These are phyloP conservation scores for Eublepharis macularius DNA, from an alignment of 2,113 vertebrate species.

Conservation along the genomic window DNA sequence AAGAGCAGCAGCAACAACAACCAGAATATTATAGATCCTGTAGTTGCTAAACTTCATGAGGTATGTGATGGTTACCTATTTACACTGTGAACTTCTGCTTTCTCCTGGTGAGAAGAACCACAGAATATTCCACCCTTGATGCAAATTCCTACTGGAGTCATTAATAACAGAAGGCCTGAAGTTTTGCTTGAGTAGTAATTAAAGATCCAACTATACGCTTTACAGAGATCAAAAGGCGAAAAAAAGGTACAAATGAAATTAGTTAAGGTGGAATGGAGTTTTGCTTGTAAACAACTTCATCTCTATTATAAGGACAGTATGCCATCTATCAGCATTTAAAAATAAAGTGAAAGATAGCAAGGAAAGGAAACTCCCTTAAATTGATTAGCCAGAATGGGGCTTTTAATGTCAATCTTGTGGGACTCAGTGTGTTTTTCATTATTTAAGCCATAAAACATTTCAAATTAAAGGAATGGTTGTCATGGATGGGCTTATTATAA, in stretches of 20 bases:
- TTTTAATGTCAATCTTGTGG: slow-evolving; percentile 33
- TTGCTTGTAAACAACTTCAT: slow-evolving; percentile 15
- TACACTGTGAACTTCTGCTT: background rate
- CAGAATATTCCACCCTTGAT: background rate
- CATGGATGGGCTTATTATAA: slow-evolving; percentile 45
- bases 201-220: background rate
- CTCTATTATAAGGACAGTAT: slow-evolving; percentile 27
- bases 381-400: slow-evolving; percentile 11
- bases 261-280: background rate
- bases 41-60: background rate
- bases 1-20: background rate
- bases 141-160: background rate
- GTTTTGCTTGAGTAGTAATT: background rate
- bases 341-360: slow-evolving; percentile 8
- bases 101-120: background rate
- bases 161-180: slow-evolving; percentile 1
- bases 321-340: slow-evolving; percentile 34
- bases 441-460: slow-evolving; percentile 53
- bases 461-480: slow-evolving; percentile 28
- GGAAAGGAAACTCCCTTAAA: slow-evolving; percentile 16
- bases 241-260: background rate
- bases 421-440: slow-evolving; percentile 38
- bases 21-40: too few species aligned
- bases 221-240: background rate
- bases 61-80: background rate